Conservation (phyloP, 2,888 invertebrate species). For the Chirona hameri region DNA sequence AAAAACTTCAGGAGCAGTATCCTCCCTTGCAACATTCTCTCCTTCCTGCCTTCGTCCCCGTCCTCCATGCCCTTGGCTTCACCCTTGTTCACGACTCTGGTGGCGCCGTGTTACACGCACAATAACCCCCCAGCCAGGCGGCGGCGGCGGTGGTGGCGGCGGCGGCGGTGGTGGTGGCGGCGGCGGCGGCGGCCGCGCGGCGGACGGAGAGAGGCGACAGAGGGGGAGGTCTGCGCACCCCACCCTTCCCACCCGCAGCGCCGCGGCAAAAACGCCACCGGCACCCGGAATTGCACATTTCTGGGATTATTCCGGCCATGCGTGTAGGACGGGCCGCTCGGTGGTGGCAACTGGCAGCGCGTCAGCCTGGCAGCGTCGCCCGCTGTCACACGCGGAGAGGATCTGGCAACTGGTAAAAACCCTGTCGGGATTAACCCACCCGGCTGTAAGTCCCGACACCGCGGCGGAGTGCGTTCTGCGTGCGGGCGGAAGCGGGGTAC, state of each 20-base stretch:
- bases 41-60: no score
- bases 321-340: background rate
- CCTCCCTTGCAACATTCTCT: no score
- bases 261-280: background rate
- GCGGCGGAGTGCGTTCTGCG: background rate
- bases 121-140: background rate
- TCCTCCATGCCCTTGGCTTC: no score
- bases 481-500: background rate
- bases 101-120: background rate
- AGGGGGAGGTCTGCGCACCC: background rate
- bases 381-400: background rate
- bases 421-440: background rate
- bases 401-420: background rate
- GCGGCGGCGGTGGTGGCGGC: background rate
- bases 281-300: conserved; percentile 26
- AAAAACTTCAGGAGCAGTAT: no score
- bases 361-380: background rate
- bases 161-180: no score
- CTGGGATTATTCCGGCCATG: conserved; percentile 11
- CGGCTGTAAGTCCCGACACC: background rate
- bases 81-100: no score
- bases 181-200: background rate
- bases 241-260: background rate
- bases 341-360: background rate
- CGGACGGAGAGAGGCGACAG: background rate